Base-by-base conservation (phyloP, 2,888 invertebrate genomes). In the Cinara cedri region DNA sequence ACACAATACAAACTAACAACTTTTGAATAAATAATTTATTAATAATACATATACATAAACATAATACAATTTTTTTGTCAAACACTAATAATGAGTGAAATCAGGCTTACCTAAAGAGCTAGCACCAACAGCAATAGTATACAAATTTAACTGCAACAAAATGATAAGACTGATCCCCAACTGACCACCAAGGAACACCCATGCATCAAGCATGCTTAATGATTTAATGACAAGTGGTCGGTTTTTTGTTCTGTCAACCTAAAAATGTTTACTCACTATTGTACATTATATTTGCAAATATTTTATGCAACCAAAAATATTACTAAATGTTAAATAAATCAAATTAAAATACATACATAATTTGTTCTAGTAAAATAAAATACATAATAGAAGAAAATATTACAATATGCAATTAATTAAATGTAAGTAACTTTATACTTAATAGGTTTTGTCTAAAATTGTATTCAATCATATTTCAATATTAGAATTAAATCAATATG, bases 61-160 rank as follows among this genome's bases (percentile, higher is more conserved):
- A 14, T 42, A 44, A 21, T 44, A 21, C 19, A 63, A 63, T 51
- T n/a, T n/a, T n/a, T n/a, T n/a, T n/a, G 51, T 0, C 44, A 44
- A 51, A 42, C 8, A 49, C 19, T 62, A 60, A 62, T 72, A 62
- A 51, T 26, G 65, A 63, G 14, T 65, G 46, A 51, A 51, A 66
- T 81, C 26, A n/a, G 34, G 87, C 87, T 86, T 83, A 89, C 92
- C 89, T 87, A 95, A 87, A 46, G 94, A 95, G 84, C 92, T 91
- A 3, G 94, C 93, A 65, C 95, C 95, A 21, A 96, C 86, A 26
- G 91, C 85, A 65, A 95, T 89, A 83, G 93, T 93, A 83, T 93
- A 92, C 90, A 93, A 94, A 86, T 98, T 98, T 0, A 99, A 87
- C 85, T 98, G 96, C n/a, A 97, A 85, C 8, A 99, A 87, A 60